Conservation (phyloP, 2,888 invertebrate species). For the Sphaeridia pumilis region DNA sequence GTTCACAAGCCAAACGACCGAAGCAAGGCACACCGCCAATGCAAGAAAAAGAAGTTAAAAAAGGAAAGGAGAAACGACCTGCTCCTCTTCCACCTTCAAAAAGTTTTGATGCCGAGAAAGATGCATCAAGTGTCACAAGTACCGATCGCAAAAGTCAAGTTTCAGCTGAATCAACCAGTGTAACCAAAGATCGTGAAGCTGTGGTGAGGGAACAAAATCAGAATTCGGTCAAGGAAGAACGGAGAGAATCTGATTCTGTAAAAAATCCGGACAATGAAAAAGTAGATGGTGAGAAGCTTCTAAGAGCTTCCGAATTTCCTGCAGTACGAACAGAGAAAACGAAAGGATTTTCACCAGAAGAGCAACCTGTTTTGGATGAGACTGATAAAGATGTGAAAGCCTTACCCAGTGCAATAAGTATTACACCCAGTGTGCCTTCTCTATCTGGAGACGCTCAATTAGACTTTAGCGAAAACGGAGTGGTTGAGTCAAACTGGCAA, state of each 20-base stretch:
- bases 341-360: neutral
- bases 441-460: conserved; percentile 1
- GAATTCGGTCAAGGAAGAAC: neutral
- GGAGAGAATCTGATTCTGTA: neutral
- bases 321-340: neutral
- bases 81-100: conserved; percentile 34
- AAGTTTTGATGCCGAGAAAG: conserved; percentile 53
- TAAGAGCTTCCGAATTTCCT: too few species aligned
- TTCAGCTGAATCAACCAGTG: too few species aligned
- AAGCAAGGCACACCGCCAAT: conserved; percentile 28
- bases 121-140: neutral
- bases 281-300: too few species aligned
- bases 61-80: conserved; percentile 32
- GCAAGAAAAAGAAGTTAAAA: conserved; percentile 26
- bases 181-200: too few species aligned
- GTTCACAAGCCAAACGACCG: conserved; percentile 28
- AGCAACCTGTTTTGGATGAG: too few species aligned
- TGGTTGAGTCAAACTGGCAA: neutral
- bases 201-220: too few species aligned
- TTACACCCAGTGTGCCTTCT: conserved; percentile 12
- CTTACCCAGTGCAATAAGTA: conserved; percentile 13
- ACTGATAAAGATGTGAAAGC: conserved; percentile 15
- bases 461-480: neutral
- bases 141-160: too few species aligned
- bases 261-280: too few species aligned